Percentiles rank a stretch among this genome's conserved stretches.
These are phyloP conservation scores for Valencia hispanica DNA, from an alignment of 2,797 vertebrate species.

Conservation along the genomic window DNA sequence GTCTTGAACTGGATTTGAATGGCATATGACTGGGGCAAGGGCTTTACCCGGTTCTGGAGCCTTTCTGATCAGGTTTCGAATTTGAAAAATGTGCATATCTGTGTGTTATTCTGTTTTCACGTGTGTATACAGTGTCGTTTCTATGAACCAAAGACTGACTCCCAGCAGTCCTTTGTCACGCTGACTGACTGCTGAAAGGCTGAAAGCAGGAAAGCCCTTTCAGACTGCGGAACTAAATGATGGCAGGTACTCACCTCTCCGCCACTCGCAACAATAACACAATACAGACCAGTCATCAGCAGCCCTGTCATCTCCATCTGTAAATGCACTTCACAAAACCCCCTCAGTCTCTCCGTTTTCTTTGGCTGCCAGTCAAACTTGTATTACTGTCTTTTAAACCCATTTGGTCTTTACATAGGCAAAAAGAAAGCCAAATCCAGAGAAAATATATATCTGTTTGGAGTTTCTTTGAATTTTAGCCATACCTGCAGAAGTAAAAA, in stretches of 20 bases:
- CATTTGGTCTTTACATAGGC: constrained; percentile 11
- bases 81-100: constrained; percentile 18
- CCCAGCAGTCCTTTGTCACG: constrained; percentile 69
- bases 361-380: constrained; percentile 55
- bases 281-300: constrained; percentile 61
- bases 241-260: constrained; percentile 70
- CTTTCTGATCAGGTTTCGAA: constrained; percentile 49
- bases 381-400: constrained; percentile 42
- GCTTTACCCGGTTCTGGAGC: constrained; percentile 21
- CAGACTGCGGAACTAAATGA: constrained; percentile 65
- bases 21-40: constrained; percentile 39
- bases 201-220: constrained; percentile 67
- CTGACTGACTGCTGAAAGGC: constrained; percentile 72
- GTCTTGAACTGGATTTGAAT: too few species aligned
- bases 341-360: constrained; percentile 26
- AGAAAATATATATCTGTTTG: constrained; percentile 25
- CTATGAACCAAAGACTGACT: constrained; percentile 60
- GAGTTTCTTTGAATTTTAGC: background rate
- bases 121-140: constrained; percentile 26
- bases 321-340: constrained; percentile 60
- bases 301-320: constrained; percentile 68
- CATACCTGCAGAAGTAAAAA: background rate
- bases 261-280: constrained; percentile 59
- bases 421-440: constrained; percentile 25
- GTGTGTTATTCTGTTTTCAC: constrained; percentile 16